Evolutionary conservation across 2,888 invertebrate species (phyloP).

Genomic region (Oscheius sp.): DNA sequence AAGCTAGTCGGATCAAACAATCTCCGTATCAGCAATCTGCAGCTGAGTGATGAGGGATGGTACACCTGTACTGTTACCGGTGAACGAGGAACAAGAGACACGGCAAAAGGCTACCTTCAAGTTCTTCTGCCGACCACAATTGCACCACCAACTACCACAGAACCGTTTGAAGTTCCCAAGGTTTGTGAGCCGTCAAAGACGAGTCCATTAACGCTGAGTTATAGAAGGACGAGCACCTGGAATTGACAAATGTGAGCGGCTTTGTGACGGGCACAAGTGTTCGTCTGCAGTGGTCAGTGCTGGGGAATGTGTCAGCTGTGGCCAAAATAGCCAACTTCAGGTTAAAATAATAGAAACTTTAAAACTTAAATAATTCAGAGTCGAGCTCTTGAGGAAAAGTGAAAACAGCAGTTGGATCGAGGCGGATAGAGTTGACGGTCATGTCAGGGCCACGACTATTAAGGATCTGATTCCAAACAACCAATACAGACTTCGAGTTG

Average conservation of each 20-base stretch:
- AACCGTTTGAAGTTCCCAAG: slow-evolving; percentile 44
- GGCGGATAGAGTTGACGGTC: slow-evolving; percentile 54
- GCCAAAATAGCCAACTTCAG: slow-evolving; percentile 49
- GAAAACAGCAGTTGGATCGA: slow-evolving; percentile 51
- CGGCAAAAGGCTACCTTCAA: slow-evolving; percentile 50
- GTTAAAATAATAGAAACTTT: slow-evolving; percentile 29
- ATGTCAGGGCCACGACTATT: slow-evolving; percentile 65
- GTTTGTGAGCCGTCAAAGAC: not conserved
- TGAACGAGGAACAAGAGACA: slow-evolving; percentile 29
- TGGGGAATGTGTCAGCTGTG: slow-evolving; percentile 46
- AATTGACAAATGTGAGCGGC: slow-evolving; percentile 50
- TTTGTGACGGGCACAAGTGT: slow-evolving; percentile 59
- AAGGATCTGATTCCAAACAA: slow-evolving; percentile 52
- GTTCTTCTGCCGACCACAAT: slow-evolving; percentile 41
- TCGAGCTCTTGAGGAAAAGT: slow-evolving; percentile 44
- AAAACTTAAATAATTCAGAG: slow-evolving; percentile 27
- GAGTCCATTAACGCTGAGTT: not conserved
- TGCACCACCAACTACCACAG: slow-evolving; percentile 39
- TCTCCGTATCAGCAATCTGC: slow-evolving; percentile 47
- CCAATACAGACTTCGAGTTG: slow-evolving; percentile 56
- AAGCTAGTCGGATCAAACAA: slow-evolving; percentile 50
- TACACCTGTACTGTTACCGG: slow-evolving; percentile 61
- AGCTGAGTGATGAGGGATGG: slow-evolving; percentile 58
- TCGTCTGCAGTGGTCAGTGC: slow-evolving; percentile 55
- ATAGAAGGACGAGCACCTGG: slow-evolving; percentile 45